Percentiles rank a stretch among this genome's conserved stretches.
Conservation (phyloP, 2,888 invertebrate genomes). For the Xestobium rufovillosum region DNA sequence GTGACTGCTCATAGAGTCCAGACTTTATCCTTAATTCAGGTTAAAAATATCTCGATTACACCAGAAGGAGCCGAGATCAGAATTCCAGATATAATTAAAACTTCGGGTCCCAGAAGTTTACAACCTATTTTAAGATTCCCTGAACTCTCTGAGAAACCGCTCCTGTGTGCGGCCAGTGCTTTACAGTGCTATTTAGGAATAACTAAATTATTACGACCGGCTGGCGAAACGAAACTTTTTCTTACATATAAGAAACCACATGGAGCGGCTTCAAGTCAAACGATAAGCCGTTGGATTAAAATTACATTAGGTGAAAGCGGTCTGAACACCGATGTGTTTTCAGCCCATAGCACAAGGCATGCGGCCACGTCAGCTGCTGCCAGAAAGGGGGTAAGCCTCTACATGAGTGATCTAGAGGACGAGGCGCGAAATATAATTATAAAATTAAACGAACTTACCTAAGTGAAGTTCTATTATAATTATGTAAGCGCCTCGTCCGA, state of each 20-base stretch:
- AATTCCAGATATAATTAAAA: conserved; percentile 9
- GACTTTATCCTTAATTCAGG: not conserved
- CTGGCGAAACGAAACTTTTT: conserved; percentile 6
- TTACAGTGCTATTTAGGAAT: conserved; percentile 6
- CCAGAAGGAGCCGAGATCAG: not conserved
- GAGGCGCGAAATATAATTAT: conserved; percentile 8
- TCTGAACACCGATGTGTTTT: conserved; percentile 20
- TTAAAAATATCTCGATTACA: not conserved
- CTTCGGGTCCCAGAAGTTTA: conserved; percentile 4
- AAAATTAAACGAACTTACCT: too few species aligned
- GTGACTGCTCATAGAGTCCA: not conserved
- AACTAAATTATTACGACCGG: conserved; percentile 9
- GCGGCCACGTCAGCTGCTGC: conserved; percentile 20
- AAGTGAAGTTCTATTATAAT: too few species aligned
- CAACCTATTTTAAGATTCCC: conserved; percentile 6
- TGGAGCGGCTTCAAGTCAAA: conserved; percentile 8
- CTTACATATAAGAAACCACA: conserved; percentile 12
- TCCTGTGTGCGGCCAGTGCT: conserved; percentile 10
- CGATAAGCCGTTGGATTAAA: conserved; percentile 12
- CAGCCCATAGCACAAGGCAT: conserved; percentile 22
- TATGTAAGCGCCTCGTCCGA: too few species aligned
- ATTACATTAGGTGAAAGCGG: conserved; percentile 14
- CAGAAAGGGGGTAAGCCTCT: conserved; percentile 15
- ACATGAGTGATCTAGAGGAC: conserved; percentile 8
- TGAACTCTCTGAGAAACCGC: conserved; percentile 4